These are phyloP conservation scores for Apis cerana DNA, from an alignment of 1,140 invertebrate species.

Conservation along the genomic window DNA sequence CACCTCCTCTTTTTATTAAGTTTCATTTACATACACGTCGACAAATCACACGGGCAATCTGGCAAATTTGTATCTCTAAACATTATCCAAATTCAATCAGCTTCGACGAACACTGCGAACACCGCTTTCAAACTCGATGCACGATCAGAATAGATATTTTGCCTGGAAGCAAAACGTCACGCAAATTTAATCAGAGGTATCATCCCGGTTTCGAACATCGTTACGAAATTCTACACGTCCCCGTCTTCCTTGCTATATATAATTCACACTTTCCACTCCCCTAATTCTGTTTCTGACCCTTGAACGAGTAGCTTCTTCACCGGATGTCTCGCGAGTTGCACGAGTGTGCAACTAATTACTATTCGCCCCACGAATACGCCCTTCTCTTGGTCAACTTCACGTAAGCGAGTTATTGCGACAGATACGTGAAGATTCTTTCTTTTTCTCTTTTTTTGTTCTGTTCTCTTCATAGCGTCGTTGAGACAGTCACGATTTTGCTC, in stretches of 20 bases:
- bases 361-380: slow-evolving; percentile 46
- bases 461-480: not conserved
- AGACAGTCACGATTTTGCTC: not conserved
- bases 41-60: not conserved
- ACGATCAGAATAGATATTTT: not conserved
- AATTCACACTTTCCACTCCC: not conserved
- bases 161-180: slow-evolving; percentile 6
- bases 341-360: slow-evolving; percentile 44
- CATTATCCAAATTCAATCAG: too few relatives aligned
- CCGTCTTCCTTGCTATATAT: not conserved
- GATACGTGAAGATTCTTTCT: slow-evolving; percentile 30
- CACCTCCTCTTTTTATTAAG: too few relatives aligned
- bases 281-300: slow-evolving; percentile 42
- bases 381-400: not conserved
- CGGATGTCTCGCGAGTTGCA: slow-evolving; percentile 18
- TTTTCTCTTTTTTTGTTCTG: too few relatives aligned
- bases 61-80: not conserved
- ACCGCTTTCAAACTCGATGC: not conserved
- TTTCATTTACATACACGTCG: not conserved
- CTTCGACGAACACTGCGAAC: not conserved
- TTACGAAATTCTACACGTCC: slow-evolving; percentile 29
- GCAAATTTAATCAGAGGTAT: slow-evolving; percentile 61
- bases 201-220: slow-evolving; percentile 9
- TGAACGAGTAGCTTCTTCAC: slow-evolving; percentile 15
- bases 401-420: slow-evolving; percentile 54